A percentile compares a stretch with the other conserved stretches of the same genome.
These are phyloP conservation scores for Ceratina japonica DNA, from an alignment of 1,140 invertebrate genomes.

Conservation along the genomic window DNA sequence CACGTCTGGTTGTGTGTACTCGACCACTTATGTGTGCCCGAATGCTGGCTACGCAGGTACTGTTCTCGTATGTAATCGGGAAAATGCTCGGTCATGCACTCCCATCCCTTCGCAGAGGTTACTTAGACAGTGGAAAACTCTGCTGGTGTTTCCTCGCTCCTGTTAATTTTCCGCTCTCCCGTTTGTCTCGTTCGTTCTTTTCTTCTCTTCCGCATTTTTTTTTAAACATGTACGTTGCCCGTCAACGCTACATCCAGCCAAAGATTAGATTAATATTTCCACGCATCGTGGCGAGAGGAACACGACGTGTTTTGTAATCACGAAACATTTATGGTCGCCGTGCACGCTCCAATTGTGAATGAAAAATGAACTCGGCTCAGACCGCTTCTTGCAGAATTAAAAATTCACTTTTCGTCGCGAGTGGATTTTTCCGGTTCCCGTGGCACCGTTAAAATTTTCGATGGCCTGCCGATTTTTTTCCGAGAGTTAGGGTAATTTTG, in stretches of 20 bases:
- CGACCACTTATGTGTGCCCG: constrained; percentile 45
- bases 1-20: constrained; percentile 44
- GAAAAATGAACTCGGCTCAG: too few relatives aligned
- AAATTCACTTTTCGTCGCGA: too few relatives aligned
- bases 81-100: constrained; percentile 2
- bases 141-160: constrained; percentile 10
- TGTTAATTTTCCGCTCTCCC: constrained; percentile 26
- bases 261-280: too few relatives aligned
- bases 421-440: background rate
- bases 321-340: too few relatives aligned
- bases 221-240: background rate
- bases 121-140: constrained; percentile 13
- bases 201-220: background rate
- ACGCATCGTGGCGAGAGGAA: too few relatives aligned
- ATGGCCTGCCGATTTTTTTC: constrained; percentile 19
- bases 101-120: background rate
- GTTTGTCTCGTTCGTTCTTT: too few relatives aligned
- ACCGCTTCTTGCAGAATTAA: too few relatives aligned
- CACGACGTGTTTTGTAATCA: too few relatives aligned
- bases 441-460: background rate
- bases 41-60: constrained; percentile 44
- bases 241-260: background rate
- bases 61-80: constrained; percentile 20
- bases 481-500: constrained; percentile 10
- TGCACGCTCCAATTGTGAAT: too few relatives aligned